Evolutionary conservation across 2,797 vertebrate species (phyloP), one percentile per base, ranked within the genome.

Genomic region (Mionectes olivaceus): DNA sequence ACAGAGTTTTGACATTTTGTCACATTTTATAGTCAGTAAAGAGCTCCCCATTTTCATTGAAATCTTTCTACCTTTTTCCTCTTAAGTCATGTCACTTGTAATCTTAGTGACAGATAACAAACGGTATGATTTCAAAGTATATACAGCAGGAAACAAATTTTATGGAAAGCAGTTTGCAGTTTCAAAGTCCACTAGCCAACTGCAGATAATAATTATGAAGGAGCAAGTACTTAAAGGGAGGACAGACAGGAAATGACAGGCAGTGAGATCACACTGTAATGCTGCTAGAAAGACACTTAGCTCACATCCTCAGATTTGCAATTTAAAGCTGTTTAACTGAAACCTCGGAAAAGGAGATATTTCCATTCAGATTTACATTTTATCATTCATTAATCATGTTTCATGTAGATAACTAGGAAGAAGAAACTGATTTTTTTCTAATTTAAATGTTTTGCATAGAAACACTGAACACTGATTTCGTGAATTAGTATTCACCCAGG

Each of bases 111-210:
- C 8, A 80, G 71, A 83, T 68, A 91, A 75, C 50, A 85, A 87
- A 73, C 14, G 0, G 0, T 74, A 44, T 59, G 19, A 78, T 90
- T 93, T 92, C 71, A 47, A 59, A 74, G 68, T 50, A 52, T 79
- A 43, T 57, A 69, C 30, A 77, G 9, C 22, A 77, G 49, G 68
- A 77, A 80, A 47, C 43, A 61, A 77, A 83, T 90, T 53, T 83
- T 68, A 74, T 0, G 28, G 83, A 76, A 93, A 94, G 35, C n/a
- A 53, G 63, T 80, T 84, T 94, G 76, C 52, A 77, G 86, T 94
- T 89, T 94, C 92, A 89, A 92, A 92, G 89, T 96, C 87, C 94
- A 89, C 50, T 25, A 35, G 68, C 74, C 53, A 89, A 64, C 14
- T 60, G 37, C 69, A 85, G 57, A 47, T 75, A 77, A 60, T 60